Conservation (phyloP, 2,113 vertebrate genomes). For the Axis porcinus region DNA sequence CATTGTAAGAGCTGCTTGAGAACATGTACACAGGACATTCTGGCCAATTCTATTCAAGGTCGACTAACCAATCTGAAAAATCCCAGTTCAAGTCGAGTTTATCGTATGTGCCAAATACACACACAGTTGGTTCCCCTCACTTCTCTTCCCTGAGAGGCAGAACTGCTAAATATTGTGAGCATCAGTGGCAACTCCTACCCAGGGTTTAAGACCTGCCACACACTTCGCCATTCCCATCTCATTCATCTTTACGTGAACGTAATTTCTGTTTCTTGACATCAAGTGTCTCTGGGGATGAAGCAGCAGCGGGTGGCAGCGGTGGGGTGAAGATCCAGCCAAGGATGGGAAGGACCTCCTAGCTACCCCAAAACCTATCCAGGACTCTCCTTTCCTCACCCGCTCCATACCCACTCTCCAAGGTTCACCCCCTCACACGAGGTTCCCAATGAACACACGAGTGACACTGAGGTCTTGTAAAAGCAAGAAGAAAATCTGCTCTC, state of each 20-base stretch:
- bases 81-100: slow-evolving; percentile 44
- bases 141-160: neutral
- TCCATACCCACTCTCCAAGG: neutral
- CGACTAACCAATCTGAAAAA: slow-evolving; percentile 30
- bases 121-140: neutral
- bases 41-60: slow-evolving; percentile 54
- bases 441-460: neutral
- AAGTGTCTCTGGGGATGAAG: neutral
- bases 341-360: neutral
- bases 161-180: neutral
- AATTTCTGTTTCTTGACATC: neutral
- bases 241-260: neutral
- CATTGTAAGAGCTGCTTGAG: slow-evolving; percentile 41
- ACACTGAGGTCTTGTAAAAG: neutral
- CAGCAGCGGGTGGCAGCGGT: accelerated
- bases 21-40: slow-evolving; percentile 20
- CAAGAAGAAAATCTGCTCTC: neutral
- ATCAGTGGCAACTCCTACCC: neutral
- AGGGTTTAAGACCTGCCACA: neutral
- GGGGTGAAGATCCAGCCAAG: neutral
- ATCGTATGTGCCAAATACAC: neutral
- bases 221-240: neutral
- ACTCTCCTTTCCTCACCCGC: neutral
- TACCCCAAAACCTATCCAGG: neutral
- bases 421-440: neutral